Conservation (phyloP, 2,888 invertebrate species). For the Diarsia mendica region DNA sequence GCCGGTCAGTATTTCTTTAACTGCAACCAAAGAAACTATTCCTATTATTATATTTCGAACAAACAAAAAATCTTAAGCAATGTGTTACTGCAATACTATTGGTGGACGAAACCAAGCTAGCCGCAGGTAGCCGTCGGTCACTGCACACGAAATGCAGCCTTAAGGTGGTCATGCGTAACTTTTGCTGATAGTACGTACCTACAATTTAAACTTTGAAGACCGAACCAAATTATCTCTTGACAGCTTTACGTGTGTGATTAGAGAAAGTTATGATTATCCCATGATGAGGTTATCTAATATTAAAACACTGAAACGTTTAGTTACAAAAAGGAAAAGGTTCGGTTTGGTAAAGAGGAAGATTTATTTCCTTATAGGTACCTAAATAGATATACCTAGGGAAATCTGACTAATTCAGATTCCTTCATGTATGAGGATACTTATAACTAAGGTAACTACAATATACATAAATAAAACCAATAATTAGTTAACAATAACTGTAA, state of each 20-base stretch:
- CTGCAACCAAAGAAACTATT: too few relatives aligned
- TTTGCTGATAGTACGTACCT: conserved; percentile 22
- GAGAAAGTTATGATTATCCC: conserved; percentile 53
- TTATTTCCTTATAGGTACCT: neutral
- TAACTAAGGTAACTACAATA: too few relatives aligned
- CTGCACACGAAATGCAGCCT: too few relatives aligned
- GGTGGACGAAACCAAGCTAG: too few relatives aligned
- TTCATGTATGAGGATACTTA: neutral
- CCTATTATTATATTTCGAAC: too few relatives aligned
- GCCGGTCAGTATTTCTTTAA: too few relatives aligned
- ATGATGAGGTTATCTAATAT: conserved; percentile 23
- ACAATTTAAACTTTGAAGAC: conserved; percentile 53
- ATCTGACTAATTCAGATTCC: neutral
- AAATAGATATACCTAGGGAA: neutral
- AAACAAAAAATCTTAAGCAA: too few relatives aligned
- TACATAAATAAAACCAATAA: neutral
- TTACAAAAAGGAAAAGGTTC: too few relatives aligned
- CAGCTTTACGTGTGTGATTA: conserved; percentile 21
- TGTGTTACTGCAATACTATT: too few relatives aligned
- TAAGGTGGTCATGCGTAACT: too few relatives aligned
- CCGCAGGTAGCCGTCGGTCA: too few relatives aligned
- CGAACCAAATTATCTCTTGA: conserved; percentile 50
- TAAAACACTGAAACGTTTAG: neutral
- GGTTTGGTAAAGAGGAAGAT: neutral
- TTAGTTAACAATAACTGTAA: neutral